Conservation (phyloP, 2,888 invertebrate species). For the Beris chalybata region DNA sequence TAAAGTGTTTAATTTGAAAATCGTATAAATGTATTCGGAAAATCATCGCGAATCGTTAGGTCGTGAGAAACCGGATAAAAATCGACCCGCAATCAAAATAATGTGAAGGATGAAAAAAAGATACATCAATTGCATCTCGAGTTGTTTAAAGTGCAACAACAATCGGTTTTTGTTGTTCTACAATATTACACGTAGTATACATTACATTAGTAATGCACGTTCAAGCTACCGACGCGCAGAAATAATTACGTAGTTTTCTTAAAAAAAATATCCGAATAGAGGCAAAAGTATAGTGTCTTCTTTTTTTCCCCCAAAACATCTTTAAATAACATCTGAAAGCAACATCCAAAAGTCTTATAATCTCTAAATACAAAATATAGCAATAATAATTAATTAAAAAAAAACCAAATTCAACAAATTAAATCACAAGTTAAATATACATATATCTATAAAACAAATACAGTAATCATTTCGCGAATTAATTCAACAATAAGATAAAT, state of each 20-base stretch:
- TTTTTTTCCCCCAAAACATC: too few species aligned
- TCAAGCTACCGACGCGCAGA: background rate
- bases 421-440: too few species aligned
- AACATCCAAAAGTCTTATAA: too few species aligned
- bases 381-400: conserved; percentile 14
- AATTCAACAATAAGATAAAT: too few species aligned
- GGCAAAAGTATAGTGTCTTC: too few species aligned
- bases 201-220: background rate
- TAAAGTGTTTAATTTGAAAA: conserved; percentile 1
- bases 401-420: too few species aligned
- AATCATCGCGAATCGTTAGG: background rate
- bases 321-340: too few species aligned
- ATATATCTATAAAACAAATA: too few species aligned
- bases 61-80: background rate
- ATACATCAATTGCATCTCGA: conserved; percentile 1
- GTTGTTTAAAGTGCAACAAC: background rate
- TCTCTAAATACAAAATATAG: conserved; percentile 16
- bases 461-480: too few species aligned
- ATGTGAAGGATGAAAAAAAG: background rate
- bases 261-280: background rate
- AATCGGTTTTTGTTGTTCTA: background rate
- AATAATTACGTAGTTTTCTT: conserved; percentile 18
- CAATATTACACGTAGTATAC: conserved; percentile 6
- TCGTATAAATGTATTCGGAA: background rate
- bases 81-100: background rate